Base-by-base conservation (phyloP, 1,140 invertebrate genomes). In the Zaprionus capensis region DNA sequence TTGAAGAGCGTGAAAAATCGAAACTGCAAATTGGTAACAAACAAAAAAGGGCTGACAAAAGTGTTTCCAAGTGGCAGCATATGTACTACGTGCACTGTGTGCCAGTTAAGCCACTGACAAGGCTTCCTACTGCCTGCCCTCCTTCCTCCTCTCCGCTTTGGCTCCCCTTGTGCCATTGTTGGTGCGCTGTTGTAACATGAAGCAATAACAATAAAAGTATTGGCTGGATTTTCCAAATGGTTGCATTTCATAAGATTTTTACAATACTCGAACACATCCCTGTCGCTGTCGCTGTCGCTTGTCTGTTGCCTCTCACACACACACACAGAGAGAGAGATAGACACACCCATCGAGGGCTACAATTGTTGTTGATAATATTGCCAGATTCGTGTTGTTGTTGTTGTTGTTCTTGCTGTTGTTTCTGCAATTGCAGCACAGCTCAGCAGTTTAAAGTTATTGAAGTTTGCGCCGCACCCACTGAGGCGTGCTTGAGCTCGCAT, bases 151-250 rank as follows among this genome's bases (percentile, higher is more conserved):
- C 64, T 5, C 15, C 28, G 1, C 3, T 20, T 12, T 4, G 46
- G 46, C 46, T 51, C 17, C 6, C 62, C 55, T 49, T 57, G 24
- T 31, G 56, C 34, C 41, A 56, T 70, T 62, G 59, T 49, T 77
- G 61, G 59, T 77, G 77, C 38, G 26, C 31, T 57, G 73, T 51
- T 59, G 73, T 51, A 73, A 90, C 79, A 86, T 80, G 64, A 85
- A 90, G 88, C 85, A 86, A 90, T 91, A 90, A 80, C 82, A 85
- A 78, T 91, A 91, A 91, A 91, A 84, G 83, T 87, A 91, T 91
- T 78, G 87, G 80, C 87, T 80, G 88, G 88, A 91, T 91, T 91
- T 91, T 91, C 87, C 87, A 69, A 91, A 71, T 77, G 88, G 88
- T 80, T 91, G 87, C 87, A 91, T 86, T 87, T 82, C 76, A 90